Conservation (phyloP, 1,140 invertebrate genomes). For the Holcopasites calliopsidis region DNA sequence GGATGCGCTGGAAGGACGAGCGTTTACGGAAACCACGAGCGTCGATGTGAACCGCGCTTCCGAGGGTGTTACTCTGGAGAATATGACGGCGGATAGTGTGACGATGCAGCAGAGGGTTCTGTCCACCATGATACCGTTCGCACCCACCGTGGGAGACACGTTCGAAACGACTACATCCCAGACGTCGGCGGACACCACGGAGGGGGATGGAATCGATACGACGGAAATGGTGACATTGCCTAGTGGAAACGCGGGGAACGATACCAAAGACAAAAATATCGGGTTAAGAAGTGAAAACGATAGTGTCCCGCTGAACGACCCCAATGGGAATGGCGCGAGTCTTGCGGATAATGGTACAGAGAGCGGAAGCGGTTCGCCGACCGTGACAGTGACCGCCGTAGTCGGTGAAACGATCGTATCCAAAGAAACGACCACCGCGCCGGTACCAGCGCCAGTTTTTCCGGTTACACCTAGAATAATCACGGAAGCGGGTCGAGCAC, state of each 20-base stretch:
- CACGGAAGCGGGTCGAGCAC: conserved; percentile 21
- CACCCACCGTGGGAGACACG: background rate
- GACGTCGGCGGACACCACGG: background rate
- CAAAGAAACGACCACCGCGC: conserved; percentile 31
- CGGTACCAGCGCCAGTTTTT: conserved; percentile 47
- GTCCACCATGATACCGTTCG: background rate
- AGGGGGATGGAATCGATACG: conserved; percentile 9
- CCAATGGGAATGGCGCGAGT: conserved; percentile 2
- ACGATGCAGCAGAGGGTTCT: conserved; percentile 11
- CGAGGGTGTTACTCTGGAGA: background rate
- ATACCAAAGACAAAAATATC: conserved; percentile 34
- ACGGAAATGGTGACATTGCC: background rate
- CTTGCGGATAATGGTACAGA: background rate
- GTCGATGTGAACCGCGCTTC: background rate
- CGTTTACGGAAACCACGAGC: background rate
- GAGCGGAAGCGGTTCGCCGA: conserved; percentile 31
- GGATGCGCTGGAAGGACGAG: conserved; percentile 18
- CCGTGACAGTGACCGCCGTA: conserved; percentile 47
- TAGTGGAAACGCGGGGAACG: conserved; percentile 33
- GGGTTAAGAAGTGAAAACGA: conserved; percentile 45
- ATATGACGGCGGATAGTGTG: background rate
- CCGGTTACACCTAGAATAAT: conserved; percentile 68
- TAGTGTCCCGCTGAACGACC: conserved; percentile 26
- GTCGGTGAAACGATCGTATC: conserved; percentile 8
- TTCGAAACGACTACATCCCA: conserved; percentile 16